A percentile compares a stretch with the other conserved stretches of the same genome.
Evolutionary conservation across 2,797 vertebrate species (phyloP).

Genomic region (Gallinago nigripennis): DNA sequence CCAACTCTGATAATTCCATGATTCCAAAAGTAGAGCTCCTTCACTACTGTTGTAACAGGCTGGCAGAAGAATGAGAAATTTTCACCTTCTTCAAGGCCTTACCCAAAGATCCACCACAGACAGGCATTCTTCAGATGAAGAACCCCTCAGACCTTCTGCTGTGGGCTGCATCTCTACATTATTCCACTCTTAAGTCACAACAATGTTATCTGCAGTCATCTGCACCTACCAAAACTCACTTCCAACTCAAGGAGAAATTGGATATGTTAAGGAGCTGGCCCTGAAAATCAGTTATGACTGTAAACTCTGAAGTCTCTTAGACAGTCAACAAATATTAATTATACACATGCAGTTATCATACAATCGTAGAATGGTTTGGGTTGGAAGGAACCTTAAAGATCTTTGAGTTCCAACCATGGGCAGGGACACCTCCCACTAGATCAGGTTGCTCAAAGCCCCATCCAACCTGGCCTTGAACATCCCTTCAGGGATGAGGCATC

Average conservation of each 20-base stretch:
- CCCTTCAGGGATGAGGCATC: no score
- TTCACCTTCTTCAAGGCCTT: background rate
- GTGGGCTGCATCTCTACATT: background rate
- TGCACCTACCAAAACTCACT: background rate
- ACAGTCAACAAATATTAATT: background rate
- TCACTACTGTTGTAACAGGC: background rate
- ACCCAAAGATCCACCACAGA: background rate
- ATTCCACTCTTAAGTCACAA: background rate
- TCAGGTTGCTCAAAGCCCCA: no score
- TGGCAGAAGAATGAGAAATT: background rate
- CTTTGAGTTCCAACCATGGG: no score
- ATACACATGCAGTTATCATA: background rate
- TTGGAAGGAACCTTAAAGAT: no score
- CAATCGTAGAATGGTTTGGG: no score
- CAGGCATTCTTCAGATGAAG: background rate
- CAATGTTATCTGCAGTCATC: background rate
- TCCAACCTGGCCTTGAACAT: no score
- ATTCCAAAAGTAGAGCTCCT: background rate
- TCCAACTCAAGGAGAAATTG: background rate
- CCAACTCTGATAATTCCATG: no score
- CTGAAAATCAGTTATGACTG: background rate
- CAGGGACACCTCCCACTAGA: no score
- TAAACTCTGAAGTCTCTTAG: background rate
- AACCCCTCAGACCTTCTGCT: background rate
- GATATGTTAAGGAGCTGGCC: background rate